These are phyloP conservation scores for Dysidea cf. avara DNA, from an alignment of 37 sponge, comb jelly and placozoan species.

Conservation along the genomic window DNA sequence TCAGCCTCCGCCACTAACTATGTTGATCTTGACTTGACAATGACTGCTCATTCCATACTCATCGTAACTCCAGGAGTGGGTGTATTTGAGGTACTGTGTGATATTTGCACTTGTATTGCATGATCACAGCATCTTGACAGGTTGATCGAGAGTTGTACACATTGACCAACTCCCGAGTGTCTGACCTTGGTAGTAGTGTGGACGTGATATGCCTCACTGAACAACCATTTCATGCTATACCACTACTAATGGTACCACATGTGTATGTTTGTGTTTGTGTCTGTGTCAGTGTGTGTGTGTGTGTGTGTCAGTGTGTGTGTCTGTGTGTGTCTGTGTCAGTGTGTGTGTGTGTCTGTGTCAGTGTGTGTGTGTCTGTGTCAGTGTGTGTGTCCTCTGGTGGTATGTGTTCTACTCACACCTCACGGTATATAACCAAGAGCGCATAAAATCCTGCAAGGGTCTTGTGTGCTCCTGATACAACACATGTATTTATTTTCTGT, in stretches of 20 bases:
- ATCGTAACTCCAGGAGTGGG: slow-evolving; percentile 93
- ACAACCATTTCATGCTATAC: slow-evolving; percentile 92
- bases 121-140: background rate
- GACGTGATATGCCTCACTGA: slow-evolving; percentile 89
- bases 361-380: slow-evolving; percentile 12
- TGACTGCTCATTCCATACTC: slow-evolving; percentile 87
- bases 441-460: too few relatives aligned
- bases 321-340: slow-evolving; percentile 12
- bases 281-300: slow-evolving; percentile 23
- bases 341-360: background rate
- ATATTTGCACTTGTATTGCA: too few relatives aligned
- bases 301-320: slow-evolving; percentile 18
- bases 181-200: slow-evolving; percentile 58
- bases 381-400: background rate
- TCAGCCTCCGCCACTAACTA: slow-evolving; percentile 67
- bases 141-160: slow-evolving; percentile 26
- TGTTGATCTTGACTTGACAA: slow-evolving; percentile 64
- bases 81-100: slow-evolving; percentile 64
- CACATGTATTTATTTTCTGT: too few relatives aligned
- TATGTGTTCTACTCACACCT: background rate
- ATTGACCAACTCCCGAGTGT: slow-evolving; percentile 23
- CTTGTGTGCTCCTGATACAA: too few relatives aligned
- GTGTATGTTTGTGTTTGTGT: slow-evolving; percentile 14
- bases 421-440: too few relatives aligned
- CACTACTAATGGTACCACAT: slow-evolving; percentile 69